Evolutionary conservation across 2,797 vertebrate genomes (phyloP), one percentile per base, ranked within the genome.

Genomic region (Acipenser ruthenus): DNA sequence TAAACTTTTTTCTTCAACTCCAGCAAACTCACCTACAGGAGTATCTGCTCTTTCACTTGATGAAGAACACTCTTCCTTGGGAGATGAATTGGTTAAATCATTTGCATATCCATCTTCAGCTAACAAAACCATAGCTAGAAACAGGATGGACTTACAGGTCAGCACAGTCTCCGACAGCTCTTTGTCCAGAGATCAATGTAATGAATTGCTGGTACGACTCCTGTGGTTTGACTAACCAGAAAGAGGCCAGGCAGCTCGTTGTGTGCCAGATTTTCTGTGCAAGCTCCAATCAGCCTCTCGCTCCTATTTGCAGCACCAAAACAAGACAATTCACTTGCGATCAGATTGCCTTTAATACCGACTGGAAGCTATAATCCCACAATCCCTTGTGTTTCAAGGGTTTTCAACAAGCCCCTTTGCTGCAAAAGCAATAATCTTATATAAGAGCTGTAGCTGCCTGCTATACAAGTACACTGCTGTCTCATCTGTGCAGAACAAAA

Each of bases 381-480:
- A 62, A 62, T 62, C 60, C 60, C 23, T 3, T 62, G 60, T 62
- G 62, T 62, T 62, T 18, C 18, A 62, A 18, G 60, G 47, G 7
- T 62, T 18, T 62, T 18, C 18, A 62, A 10, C 1, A 37, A 6
- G 13, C 59, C 60, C 60, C 60, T 9, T 18, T 15, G 18, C 18
- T 62, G 60, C 15, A 37, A 18, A 62, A 10, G 60, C 55, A 62
- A 48, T 62, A 62, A 48, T 62, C 60, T 62, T 62, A 62, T 62
- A 12, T 62, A 62, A 62, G 18, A 15, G 60, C 60, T 58, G 55
- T 7, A 7, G 55, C 37, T 37, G 37, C 5, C 37, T 37, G 37
- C 37, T 0, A 0, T 37, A 37, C 37, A 37, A 37, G 37, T 37
- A 37, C 37, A 37, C 37, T 37, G 37, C 37, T 37, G 37, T 37